Conservation (phyloP, 2,888 invertebrate genomes). For the Spilosoma lubricipeda region DNA sequence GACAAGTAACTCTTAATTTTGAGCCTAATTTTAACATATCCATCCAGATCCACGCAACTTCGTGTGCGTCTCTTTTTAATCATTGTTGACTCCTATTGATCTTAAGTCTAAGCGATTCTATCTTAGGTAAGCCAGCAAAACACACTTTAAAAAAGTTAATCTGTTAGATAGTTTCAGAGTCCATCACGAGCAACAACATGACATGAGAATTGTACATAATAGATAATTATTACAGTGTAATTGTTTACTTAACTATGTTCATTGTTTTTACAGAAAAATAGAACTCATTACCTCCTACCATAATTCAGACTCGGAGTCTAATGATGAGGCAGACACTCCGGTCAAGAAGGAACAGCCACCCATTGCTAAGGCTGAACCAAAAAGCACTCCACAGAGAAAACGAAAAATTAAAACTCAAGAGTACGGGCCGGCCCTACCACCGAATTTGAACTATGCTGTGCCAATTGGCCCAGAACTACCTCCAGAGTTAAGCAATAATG, state of each 20-base stretch:
- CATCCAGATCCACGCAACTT: no score
- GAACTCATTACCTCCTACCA: conserved; percentile 86
- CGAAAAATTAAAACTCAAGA: conserved; percentile 65
- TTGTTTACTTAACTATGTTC: background rate
- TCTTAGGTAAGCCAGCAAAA: no score
- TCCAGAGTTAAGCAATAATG: conserved; percentile 51
- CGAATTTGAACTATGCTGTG: conserved; percentile 67
- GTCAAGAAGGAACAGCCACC: conserved; percentile 43
- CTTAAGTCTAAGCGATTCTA: no score
- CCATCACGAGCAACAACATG: no score
- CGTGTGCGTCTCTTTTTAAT: no score
- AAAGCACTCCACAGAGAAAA: conserved; percentile 61
- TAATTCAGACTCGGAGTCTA: conserved; percentile 85
- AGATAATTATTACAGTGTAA: background rate
- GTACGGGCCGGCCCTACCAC: conserved; percentile 74
- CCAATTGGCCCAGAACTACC: conserved; percentile 81
- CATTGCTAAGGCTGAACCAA: conserved; percentile 43
- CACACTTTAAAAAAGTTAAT: no score
- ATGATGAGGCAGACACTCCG: conserved; percentile 75
- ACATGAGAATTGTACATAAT: no score
- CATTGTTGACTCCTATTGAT: no score
- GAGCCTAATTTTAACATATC: no score
- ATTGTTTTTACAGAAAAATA: conserved; percentile 78
- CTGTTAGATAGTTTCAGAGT: no score
- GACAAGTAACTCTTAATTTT: no score